phyloP scores from a whole-genome alignment of 2,888 invertebrate species.

The Eretmocerus hayati region DNA sequence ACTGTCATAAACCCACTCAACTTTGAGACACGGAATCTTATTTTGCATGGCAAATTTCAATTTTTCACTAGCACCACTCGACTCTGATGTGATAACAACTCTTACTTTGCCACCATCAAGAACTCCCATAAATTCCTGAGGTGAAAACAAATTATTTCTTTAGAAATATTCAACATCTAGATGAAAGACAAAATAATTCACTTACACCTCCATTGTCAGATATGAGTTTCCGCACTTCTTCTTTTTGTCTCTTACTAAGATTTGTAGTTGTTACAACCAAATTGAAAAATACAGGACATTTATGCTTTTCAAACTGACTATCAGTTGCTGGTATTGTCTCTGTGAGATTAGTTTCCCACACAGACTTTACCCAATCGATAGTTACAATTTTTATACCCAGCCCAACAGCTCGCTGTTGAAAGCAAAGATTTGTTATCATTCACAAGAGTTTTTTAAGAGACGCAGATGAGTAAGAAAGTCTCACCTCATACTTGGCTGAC shows the following conservation, averaged over 20 bases:
- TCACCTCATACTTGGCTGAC: slow-evolving; percentile 70
- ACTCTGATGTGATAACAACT: slow-evolving; percentile 49
- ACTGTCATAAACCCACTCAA: slow-evolving; percentile 78
- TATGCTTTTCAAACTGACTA: slow-evolving; percentile 54
- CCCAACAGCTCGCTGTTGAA: slow-evolving; percentile 59
- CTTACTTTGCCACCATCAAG: slow-evolving; percentile 53
- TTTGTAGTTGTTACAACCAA: slow-evolving; percentile 75
- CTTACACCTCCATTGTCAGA: slow-evolving; percentile 63
- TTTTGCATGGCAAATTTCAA: slow-evolving; percentile 56
- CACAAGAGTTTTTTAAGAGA: not conserved
- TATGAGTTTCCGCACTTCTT: slow-evolving; percentile 60
- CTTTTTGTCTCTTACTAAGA: slow-evolving; percentile 57
- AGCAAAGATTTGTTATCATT: slow-evolving; percentile 1
- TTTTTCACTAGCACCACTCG: slow-evolving; percentile 57
- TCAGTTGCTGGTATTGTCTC: slow-evolving; percentile 59
- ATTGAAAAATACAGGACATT: slow-evolving; percentile 70
- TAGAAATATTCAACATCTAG: not conserved
- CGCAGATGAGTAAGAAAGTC: slow-evolving; percentile 27
- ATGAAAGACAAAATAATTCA: slow-evolving; percentile 7
- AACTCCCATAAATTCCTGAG: slow-evolving; percentile 50
- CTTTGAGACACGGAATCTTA: slow-evolving; percentile 62
- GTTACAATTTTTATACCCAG: slow-evolving; percentile 63
- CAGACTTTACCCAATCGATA: slow-evolving; percentile 69
- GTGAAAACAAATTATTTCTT: slow-evolving; percentile 8
- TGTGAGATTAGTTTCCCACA: slow-evolving; percentile 67